Percentiles rank a stretch among this genome's conserved stretches.
Conservation (phyloP, 2,797 vertebrate genomes). For the Eulemur albifrons region DNA sequence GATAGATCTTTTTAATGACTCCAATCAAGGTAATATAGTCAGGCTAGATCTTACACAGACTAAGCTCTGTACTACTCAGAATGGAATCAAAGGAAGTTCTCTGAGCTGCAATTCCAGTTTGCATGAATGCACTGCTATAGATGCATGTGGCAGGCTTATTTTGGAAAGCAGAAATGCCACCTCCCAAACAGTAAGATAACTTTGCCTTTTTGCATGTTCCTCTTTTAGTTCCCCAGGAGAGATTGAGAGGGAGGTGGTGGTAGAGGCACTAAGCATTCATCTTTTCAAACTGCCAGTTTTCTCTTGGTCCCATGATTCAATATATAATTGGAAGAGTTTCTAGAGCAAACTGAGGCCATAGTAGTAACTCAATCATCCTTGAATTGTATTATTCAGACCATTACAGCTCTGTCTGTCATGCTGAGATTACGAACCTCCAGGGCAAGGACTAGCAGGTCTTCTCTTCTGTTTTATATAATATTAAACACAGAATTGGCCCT, state of each 20-base stretch:
- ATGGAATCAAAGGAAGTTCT: neutral
- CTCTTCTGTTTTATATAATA: neutral
- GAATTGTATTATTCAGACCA: neutral
- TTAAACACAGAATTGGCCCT: neutral
- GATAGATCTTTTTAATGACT: neutral
- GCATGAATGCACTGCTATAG: neutral
- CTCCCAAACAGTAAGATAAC: neutral
- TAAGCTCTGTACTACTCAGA: neutral
- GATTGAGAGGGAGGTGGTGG: neutral
- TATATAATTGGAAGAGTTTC: constrained; percentile 38
- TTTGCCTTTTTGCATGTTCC: neutral
- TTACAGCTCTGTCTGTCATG: neutral
- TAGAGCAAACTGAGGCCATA: constrained; percentile 28
- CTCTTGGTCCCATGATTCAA: neutral
- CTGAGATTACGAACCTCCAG: constrained; percentile 8
- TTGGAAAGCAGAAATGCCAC: neutral
- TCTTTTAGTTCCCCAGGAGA: neutral
- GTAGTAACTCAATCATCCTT: constrained; percentile 21
- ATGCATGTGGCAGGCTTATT: fast-evolving
- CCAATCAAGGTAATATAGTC: neutral
- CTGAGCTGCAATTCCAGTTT: neutral
- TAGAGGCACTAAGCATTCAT: neutral
- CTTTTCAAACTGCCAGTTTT: constrained; percentile 23
- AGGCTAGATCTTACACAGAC: neutral
- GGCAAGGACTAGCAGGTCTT: neutral